Conservation (phyloP, 2,113 vertebrate species). For the Scortum barcoo region DNA sequence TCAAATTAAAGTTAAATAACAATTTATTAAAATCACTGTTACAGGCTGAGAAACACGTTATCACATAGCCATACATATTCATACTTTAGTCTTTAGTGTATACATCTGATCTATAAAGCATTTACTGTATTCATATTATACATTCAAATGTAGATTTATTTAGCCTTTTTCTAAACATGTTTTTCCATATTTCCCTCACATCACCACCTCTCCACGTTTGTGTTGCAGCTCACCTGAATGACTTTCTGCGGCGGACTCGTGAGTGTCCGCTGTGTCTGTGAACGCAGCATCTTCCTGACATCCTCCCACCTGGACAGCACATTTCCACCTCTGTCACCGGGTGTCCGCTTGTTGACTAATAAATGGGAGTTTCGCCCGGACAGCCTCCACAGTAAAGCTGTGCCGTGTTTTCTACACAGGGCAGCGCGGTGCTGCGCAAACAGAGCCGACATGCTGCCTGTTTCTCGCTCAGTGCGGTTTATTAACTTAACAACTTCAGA, state of each 20-base stretch:
- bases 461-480: neutral
- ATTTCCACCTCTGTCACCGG: neutral
- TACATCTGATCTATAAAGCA: too few species aligned
- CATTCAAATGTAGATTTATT: too few species aligned
- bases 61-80: too few species aligned
- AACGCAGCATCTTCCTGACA: conserved; percentile 22
- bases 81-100: too few species aligned
- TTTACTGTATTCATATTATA: too few species aligned
- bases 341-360: neutral
- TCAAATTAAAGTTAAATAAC: neutral
- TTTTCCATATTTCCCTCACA: neutral
- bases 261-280: conserved; percentile 33
- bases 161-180: too few species aligned
- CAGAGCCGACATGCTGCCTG: conserved; percentile 74
- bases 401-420: conserved; percentile 57
- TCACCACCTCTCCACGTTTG: neutral
- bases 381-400: conserved; percentile 45
- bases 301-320: conserved; percentile 4
- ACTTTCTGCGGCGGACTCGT: conserved; percentile 42
- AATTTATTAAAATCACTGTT: neutral
- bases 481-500: neutral
- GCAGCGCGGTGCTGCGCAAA: conserved; percentile 62
- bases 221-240: conserved; percentile 69
- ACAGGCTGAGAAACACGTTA: neutral
- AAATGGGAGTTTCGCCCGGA: conserved; percentile 38